A percentile compares a stretch with the other conserved stretches of the same genome.
These are phyloP conservation scores for Gallinago jamesoni DNA, from an alignment of 2,113 vertebrate species.

Conservation along the genomic window DNA sequence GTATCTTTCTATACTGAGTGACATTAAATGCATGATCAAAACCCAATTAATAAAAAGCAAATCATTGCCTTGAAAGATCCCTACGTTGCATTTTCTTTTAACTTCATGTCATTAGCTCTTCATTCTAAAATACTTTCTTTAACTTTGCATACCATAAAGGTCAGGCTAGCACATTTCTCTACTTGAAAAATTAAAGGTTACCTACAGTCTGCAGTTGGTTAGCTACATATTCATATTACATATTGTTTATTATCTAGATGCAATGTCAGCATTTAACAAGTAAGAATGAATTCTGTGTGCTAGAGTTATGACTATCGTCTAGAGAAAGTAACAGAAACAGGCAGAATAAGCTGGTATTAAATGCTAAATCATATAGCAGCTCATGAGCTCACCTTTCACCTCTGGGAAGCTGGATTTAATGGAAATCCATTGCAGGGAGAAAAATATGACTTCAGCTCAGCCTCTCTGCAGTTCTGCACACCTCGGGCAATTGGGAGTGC, in stretches of 20 bases:
- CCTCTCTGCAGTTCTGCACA: neutral
- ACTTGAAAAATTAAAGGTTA: neutral
- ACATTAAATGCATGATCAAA: neutral
- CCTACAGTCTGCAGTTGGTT: neutral
- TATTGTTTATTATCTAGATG: slow-evolving; percentile 31
- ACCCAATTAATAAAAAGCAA: neutral
- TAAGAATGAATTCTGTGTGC: neutral
- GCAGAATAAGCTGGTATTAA: slow-evolving; percentile 50
- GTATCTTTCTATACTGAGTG: neutral
- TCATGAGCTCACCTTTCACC: slow-evolving; percentile 55
- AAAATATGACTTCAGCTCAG: slow-evolving; percentile 7
- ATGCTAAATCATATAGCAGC: slow-evolving; percentile 46
- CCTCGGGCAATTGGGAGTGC: rapidly evolving
- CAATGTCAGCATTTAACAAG: slow-evolving; percentile 18
- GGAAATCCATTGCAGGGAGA: neutral
- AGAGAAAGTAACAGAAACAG: slow-evolving; percentile 44
- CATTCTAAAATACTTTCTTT: neutral
- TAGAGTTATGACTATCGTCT: neutral
- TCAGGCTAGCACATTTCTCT: neutral
- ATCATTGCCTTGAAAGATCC: neutral
- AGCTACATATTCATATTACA: neutral
- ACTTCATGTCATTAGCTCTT: neutral
- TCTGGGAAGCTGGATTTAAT: slow-evolving; percentile 50
- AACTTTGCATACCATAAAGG: neutral
- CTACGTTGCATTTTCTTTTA: neutral